These are phyloP conservation scores for Charanyca ferruginea DNA, from an alignment of 2,888 invertebrate genomes.

Conservation along the genomic window DNA sequence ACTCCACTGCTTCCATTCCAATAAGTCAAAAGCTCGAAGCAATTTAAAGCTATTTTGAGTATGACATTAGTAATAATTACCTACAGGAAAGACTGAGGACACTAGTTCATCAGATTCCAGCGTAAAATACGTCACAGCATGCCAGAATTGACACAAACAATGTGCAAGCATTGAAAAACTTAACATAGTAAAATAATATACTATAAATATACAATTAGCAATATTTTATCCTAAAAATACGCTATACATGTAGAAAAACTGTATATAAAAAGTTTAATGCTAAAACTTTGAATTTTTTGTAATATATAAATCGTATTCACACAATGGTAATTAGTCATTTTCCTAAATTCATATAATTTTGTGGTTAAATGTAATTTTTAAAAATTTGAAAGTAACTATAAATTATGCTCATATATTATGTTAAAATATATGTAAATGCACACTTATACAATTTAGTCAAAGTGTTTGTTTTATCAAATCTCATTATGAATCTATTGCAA, in stretches of 20 bases:
- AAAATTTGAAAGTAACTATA: constrained; percentile 58
- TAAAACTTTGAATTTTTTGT: constrained; percentile 69
- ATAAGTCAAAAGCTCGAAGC: constrained; percentile 18
- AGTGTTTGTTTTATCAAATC: constrained; percentile 67
- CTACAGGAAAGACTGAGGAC: constrained; percentile 4
- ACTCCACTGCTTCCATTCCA: constrained; percentile 35
- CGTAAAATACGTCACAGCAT: constrained; percentile 1
- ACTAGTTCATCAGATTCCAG: constrained; percentile 10
- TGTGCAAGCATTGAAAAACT: constrained; percentile 69
- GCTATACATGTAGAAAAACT: constrained; percentile 82
- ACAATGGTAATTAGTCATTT: constrained; percentile 61
- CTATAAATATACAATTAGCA: constrained; percentile 83
- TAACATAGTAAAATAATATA: constrained; percentile 72
- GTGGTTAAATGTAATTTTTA: constrained; percentile 55
- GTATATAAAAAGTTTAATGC: constrained; percentile 78
- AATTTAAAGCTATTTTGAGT: constrained; percentile 13
- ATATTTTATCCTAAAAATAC: constrained; percentile 80
- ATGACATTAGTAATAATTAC: constrained; percentile 2
- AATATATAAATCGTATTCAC: constrained; percentile 70
- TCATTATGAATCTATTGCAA: constrained; percentile 60
- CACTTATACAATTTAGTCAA: constrained; percentile 56
- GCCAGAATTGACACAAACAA: constrained; percentile 68
- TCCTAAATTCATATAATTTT: constrained; percentile 61
- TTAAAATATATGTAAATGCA: constrained; percentile 62
- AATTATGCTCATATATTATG: constrained; percentile 63